A percentile compares a stretch with the other conserved stretches of the same genome.
These are phyloP conservation scores for Idris sp. DNA, from an alignment of 1,140 invertebrate genomes.

Conservation along the genomic window DNA sequence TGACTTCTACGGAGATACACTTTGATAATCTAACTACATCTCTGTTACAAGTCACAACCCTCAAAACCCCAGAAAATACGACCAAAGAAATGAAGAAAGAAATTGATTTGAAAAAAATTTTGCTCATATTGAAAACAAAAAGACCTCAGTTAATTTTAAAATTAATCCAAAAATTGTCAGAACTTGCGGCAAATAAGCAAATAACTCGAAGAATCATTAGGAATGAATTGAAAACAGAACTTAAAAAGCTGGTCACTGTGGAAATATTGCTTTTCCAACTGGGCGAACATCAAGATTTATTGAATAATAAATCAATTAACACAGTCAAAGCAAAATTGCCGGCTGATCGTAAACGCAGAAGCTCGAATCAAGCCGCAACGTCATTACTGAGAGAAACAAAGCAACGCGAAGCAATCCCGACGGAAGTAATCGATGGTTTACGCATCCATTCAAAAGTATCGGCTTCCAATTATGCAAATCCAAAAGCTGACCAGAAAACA, in stretches of 20 bases:
- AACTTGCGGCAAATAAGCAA: too few relatives aligned
- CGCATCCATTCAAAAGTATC: slow-evolving; percentile 15
- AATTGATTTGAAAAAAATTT: too few relatives aligned
- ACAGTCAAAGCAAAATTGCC: slow-evolving; percentile 1
- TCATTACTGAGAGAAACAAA: slow-evolving; percentile 3
- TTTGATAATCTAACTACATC: too few relatives aligned
- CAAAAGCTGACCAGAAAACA: slow-evolving; percentile 18
- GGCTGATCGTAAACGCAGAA: slow-evolving; percentile 18
- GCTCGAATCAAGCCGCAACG: slow-evolving; percentile 4
- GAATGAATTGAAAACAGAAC: slow-evolving; percentile 1
- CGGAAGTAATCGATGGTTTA: background rate
- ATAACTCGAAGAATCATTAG: background rate
- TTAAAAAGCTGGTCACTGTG: slow-evolving; percentile 6
- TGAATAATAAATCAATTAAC: slow-evolving; percentile 8
- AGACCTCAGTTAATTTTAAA: too few relatives aligned
- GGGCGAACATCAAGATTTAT: slow-evolving; percentile 12
- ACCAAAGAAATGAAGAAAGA: too few relatives aligned
- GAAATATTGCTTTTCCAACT: slow-evolving; percentile 32
- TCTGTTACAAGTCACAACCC: too few relatives aligned
- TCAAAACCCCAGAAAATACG: too few relatives aligned
- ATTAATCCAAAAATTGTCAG: too few relatives aligned
- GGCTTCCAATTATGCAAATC: background rate
- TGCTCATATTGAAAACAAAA: too few relatives aligned
- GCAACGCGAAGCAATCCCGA: background rate
- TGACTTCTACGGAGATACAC: too few relatives aligned